Evolutionary conservation across 1,140 invertebrate species (phyloP).

Genomic region (Hylaeus anthracinus): DNA sequence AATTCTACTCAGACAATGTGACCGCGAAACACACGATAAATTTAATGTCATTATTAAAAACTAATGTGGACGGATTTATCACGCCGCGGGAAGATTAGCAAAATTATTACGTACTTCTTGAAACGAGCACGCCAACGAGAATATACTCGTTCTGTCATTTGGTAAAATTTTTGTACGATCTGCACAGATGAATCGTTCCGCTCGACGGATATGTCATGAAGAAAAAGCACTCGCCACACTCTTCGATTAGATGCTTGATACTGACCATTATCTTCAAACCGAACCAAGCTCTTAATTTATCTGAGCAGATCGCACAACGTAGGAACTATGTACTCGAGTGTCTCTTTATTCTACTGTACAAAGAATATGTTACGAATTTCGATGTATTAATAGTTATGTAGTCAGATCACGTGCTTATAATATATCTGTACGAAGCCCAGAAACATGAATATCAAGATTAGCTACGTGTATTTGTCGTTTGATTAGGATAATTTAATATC

Average conservation of each 20-base stretch:
- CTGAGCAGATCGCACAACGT: slow-evolving; percentile 41
- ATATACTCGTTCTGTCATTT: slow-evolving; percentile 48
- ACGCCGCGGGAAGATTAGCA: background rate
- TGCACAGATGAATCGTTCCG: slow-evolving; percentile 21
- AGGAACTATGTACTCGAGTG: slow-evolving; percentile 18
- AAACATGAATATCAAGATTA: slow-evolving; percentile 8
- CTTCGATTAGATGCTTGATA: slow-evolving; percentile 50
- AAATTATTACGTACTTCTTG: slow-evolving; percentile 47
- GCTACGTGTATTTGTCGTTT: background rate
- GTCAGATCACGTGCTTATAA: slow-evolving; percentile 13
- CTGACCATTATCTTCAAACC: slow-evolving; percentile 49
- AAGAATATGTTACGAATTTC: slow-evolving; percentile 24
- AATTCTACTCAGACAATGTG: background rate
- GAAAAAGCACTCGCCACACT: slow-evolving; percentile 43
- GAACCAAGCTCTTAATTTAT: slow-evolving; percentile 51
- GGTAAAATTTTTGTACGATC: slow-evolving; percentile 17
- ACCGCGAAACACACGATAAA: background rate
- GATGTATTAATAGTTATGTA: slow-evolving; percentile 47
- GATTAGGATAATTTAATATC: slow-evolving; percentile 19
- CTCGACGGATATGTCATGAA: slow-evolving; percentile 40
- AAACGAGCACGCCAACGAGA: slow-evolving; percentile 45
- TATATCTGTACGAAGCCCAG: slow-evolving; percentile 15
- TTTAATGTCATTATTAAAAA: background rate
- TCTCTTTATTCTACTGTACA: slow-evolving; percentile 33
- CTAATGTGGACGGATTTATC: background rate